phyloP scores from a whole-genome alignment of 2,888 invertebrate genomes.

The Cryptocephalus primarius region DNA sequence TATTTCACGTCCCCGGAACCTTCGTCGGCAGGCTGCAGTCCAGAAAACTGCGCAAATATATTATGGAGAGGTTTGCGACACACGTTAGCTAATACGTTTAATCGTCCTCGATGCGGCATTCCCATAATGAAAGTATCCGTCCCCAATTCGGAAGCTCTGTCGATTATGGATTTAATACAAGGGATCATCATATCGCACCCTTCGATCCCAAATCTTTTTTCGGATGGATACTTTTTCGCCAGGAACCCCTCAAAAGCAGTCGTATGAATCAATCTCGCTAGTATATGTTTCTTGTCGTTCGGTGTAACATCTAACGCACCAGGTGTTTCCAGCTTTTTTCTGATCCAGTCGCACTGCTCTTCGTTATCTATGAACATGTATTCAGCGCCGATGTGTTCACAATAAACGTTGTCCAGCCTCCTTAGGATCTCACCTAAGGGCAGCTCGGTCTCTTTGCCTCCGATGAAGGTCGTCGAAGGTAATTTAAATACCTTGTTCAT shows the following conservation, averaged over 20 bases:
- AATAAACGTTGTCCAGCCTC: constrained; percentile 87
- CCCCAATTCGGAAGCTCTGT: constrained; percentile 84
- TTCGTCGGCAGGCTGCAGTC: constrained; percentile 80
- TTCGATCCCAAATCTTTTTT: constrained; percentile 97
- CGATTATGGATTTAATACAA: constrained; percentile 95
- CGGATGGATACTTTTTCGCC: constrained; percentile 96
- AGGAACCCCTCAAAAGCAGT: constrained; percentile 86
- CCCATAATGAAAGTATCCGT: constrained; percentile 96
- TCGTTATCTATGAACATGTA: constrained; percentile 99
- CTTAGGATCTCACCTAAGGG: constrained; percentile 86
- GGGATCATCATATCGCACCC: constrained; percentile 98
- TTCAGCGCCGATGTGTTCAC: constrained; percentile 94
- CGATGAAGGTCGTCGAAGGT: constrained; percentile 94
- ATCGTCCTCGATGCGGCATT: constrained; percentile 75
- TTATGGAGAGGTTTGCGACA: constrained; percentile 82
- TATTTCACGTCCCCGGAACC: constrained; percentile 87
- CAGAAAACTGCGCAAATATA: constrained; percentile 84
- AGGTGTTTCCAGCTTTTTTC: constrained; percentile 91
- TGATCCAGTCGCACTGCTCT: constrained; percentile 98
- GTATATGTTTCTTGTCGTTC: constrained; percentile 84
- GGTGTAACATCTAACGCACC: constrained; percentile 69
- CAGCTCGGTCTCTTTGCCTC: constrained; percentile 80
- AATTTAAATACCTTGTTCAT: constrained; percentile 93
- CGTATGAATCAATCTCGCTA: constrained; percentile 89
- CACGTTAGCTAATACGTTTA: constrained; percentile 84